Conservation (phyloP, 2,113 vertebrate species). For the Aix galericulata region DNA sequence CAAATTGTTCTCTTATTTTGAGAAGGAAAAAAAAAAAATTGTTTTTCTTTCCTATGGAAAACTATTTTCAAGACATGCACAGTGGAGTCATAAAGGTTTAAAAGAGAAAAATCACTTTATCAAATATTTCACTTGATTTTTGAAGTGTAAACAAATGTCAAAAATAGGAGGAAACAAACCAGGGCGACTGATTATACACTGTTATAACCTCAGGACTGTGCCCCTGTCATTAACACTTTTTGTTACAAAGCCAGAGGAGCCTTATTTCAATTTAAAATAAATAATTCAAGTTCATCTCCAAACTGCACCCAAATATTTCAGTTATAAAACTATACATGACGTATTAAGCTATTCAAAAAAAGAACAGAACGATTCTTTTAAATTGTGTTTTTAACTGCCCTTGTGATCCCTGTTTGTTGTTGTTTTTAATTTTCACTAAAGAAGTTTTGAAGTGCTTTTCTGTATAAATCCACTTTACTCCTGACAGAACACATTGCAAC, state of each 20-base stretch:
- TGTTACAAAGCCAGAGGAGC: not conserved
- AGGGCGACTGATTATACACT: not conserved
- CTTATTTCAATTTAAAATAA: not conserved
- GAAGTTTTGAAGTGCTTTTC: not conserved
- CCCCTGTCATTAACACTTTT: not conserved
- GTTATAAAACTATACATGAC: not conserved
- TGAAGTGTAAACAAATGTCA: not conserved
- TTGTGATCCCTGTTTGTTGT: not conserved
- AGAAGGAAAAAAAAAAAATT: too few relatives aligned
- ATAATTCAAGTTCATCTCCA: not conserved
- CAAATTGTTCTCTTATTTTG: not conserved
- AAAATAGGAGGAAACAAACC: not conserved
- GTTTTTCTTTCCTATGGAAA: not conserved
- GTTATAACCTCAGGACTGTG: not conserved
- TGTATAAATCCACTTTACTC: not conserved
- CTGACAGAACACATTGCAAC: not conserved
- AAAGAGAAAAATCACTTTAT: not conserved
- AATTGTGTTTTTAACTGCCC: not conserved
- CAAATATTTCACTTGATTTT: not conserved
- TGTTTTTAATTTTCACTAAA: not conserved
- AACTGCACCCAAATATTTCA: not conserved
- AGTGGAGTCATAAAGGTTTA: not conserved
- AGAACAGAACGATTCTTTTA: not conserved
- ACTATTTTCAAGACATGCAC: not conserved
- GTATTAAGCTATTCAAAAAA: not conserved